Percentiles rank a stretch among this genome's conserved stretches.
Conservation (phyloP, 1,140 invertebrate species). For the Lordiphosa stackelbergi region DNA sequence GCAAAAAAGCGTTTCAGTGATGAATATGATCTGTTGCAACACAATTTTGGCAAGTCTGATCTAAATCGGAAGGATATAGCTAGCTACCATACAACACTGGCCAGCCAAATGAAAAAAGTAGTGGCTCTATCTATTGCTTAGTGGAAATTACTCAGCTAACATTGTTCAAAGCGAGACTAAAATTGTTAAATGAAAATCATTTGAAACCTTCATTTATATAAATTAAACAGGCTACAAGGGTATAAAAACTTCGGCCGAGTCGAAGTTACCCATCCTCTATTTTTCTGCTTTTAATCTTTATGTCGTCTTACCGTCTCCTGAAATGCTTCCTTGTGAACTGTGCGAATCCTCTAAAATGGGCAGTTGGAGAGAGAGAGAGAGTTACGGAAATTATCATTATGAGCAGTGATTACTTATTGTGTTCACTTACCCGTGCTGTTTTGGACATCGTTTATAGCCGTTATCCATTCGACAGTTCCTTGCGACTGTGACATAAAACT, state of each 20-base stretch:
- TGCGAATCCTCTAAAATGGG: constrained; percentile 64
- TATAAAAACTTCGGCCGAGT: not conserved
- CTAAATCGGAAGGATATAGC: too few relatives aligned
- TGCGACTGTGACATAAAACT: constrained; percentile 56
- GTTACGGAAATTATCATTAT: not conserved
- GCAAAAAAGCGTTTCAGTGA: too few relatives aligned
- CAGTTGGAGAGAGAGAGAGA: constrained; percentile 6
- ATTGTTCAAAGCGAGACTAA: too few relatives aligned
- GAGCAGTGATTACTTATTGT: not conserved
- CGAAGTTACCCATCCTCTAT: not conserved
- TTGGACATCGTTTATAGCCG: constrained; percentile 55
- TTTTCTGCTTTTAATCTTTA: too few relatives aligned
- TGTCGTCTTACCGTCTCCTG: constrained; percentile 62
- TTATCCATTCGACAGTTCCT: constrained; percentile 59
- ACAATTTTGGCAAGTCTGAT: too few relatives aligned
- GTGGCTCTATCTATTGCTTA: too few relatives aligned
- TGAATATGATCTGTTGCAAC: too few relatives aligned
- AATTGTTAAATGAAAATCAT: too few relatives aligned
- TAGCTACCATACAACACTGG: too few relatives aligned
- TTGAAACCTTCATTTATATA: too few relatives aligned
- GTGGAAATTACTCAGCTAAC: too few relatives aligned
- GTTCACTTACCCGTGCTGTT: constrained; percentile 43
- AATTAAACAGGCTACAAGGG: not conserved
- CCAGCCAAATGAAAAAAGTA: too few relatives aligned
- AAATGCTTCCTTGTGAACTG: constrained; percentile 72